Conservation (phyloP, 2,888 invertebrate genomes). For the Elysia crispata region DNA sequence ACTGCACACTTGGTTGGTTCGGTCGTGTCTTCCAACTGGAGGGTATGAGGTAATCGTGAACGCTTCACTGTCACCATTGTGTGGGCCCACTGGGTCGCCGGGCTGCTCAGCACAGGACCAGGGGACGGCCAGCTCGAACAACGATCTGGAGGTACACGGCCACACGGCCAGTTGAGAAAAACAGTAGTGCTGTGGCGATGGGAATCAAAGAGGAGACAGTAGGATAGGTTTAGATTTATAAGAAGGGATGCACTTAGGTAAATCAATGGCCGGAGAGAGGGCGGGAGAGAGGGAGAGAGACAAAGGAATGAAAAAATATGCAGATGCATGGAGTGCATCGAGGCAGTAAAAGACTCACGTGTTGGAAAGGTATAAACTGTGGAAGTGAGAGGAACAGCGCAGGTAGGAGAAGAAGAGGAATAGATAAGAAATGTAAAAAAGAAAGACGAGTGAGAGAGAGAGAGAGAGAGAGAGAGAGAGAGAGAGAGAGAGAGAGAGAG, state of each 20-base stretch:
- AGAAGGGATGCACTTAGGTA: background rate
- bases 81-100: background rate
- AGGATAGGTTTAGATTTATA: background rate
- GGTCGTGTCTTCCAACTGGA: too few relatives aligned
- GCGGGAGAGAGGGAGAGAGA: background rate
- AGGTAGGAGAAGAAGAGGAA: background rate
- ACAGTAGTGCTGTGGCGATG: background rate
- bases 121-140: background rate
- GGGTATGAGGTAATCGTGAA: background rate
- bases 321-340: too few relatives aligned
- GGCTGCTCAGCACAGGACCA: background rate
- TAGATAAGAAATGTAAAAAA: background rate
- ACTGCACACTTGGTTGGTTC: too few relatives aligned
- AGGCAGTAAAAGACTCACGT: too few relatives aligned
- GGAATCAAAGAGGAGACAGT: background rate
- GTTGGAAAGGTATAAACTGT: background rate
- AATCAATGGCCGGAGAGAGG: background rate
- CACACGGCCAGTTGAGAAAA: background rate
- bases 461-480: conserved; percentile 3
- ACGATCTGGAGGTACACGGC: background rate
- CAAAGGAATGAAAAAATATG: background rate
- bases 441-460: conserved; percentile 7
- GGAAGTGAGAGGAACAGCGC: background rate
- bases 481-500: conserved; percentile 26
- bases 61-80: conserved; percentile 1